Base-by-base conservation (phyloP, 2,888 invertebrate genomes). In the Melanostoma mellinum region DNA sequence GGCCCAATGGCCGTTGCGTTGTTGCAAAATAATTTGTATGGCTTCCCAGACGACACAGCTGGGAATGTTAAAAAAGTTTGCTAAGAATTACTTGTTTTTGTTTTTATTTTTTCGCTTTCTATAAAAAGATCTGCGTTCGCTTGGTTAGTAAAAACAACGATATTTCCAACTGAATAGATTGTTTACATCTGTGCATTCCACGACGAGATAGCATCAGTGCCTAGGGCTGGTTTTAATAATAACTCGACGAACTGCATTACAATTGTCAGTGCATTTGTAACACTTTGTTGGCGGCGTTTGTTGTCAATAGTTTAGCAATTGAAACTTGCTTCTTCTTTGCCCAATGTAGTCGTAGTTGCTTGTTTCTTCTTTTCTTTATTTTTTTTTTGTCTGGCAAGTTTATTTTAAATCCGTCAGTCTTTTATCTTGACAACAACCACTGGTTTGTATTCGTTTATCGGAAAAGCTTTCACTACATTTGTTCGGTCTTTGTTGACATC, bases 191-290 rank as follows among this genome's bases (percentile, higher is more conserved):
- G 6, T 56, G 32, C n/a, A 58, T 42, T 42, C 42, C 38, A 56
- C 20, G 32, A 58, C 58, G 10, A 44, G 44, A 60, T 60, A 44
- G 44, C 60, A 60, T 44, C 44, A 60, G 42, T 58, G 42, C 40
- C 32, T 44, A 6, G 6, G 33, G 3, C n/a, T 35, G 36, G 33
- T 10, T 10, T 35, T 8, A 38, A 2, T 60, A 44, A 44, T 60
- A 60, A 60, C 44, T 60, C 60, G 44, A 8, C n/a, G 44, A 60
- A 60, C 35, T 32, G 5, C 60, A 44, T 60, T 60, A 20, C 20
- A 60, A 33, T 9, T 60, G 60, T 60, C 44, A 60, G 6, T 60
- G 60, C 60, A 60, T 60, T 60, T 44, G 33, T 33, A 60, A 60
- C 44, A 60, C 60, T 60, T 60, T 60, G 60, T 60, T 60, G 60